Evolutionary conservation across 2,113 vertebrate species (phyloP).

Genomic region (Paratilapia polleni): DNA sequence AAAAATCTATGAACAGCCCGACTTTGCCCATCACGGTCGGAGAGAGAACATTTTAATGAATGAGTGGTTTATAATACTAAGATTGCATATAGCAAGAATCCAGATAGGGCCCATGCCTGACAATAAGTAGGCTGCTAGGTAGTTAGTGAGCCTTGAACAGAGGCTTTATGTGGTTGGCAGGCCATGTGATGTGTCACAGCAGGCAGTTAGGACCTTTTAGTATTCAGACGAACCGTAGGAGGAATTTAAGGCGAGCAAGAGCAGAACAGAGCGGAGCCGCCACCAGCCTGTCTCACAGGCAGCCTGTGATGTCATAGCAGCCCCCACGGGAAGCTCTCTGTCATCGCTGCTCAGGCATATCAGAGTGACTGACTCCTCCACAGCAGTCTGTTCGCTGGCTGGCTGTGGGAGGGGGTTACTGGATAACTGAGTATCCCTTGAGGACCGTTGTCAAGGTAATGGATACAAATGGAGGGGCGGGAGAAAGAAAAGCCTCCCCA

Average conservation of each 20-base stretch:
- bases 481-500: conserved; percentile 46
- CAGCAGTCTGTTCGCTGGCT: conserved; percentile 52
- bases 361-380: conserved; percentile 45
- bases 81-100: background rate
- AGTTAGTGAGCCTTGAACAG: conserved; percentile 58
- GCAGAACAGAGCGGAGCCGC: conserved; percentile 59
- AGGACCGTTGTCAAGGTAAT: conserved; percentile 75
- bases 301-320: conserved; percentile 71
- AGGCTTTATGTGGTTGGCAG: conserved; percentile 57
- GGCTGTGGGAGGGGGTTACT: conserved; percentile 59
- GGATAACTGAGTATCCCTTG: conserved; percentile 62
- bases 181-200: conserved; percentile 66
- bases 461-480: conserved; percentile 70
- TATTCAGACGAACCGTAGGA: conserved; percentile 61
- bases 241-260: conserved; percentile 56
- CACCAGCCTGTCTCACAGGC: conserved; percentile 68
- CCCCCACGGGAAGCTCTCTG: conserved; percentile 63
- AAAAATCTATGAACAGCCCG: background rate
- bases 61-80: background rate
- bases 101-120: background rate
- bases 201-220: conserved; percentile 67
- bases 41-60: conserved; percentile 1
- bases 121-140: conserved; percentile 46
- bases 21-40: background rate
- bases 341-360: conserved; percentile 67